Evolutionary conservation across 2,797 vertebrate genomes (phyloP).

Genomic region (Kryptolebias ocellatus): DNA sequence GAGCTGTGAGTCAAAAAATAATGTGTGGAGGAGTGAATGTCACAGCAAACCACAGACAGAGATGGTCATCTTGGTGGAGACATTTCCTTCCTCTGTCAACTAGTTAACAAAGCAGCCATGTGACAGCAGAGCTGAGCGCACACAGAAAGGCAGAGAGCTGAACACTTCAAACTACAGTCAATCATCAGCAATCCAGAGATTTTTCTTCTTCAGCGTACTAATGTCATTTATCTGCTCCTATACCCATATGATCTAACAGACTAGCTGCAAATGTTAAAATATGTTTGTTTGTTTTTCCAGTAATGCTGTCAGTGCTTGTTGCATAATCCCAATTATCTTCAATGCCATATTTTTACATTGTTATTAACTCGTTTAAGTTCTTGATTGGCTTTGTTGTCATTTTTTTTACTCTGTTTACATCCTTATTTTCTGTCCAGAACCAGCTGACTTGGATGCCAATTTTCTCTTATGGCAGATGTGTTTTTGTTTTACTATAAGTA

Average conservation of each 20-base stretch:
- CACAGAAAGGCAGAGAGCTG: not conserved
- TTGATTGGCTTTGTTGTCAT: conserved; percentile 9
- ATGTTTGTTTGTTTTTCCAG: too few species aligned
- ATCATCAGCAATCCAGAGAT: conserved; percentile 1
- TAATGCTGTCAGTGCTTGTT: too few species aligned
- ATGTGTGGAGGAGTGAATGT: conserved; percentile 30
- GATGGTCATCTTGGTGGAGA: conserved; percentile 74
- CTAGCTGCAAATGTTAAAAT: too few species aligned
- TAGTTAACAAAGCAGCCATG: conserved; percentile 42
- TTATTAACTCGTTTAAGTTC: not conserved
- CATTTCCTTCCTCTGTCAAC: conserved; percentile 71
- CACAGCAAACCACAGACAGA: conserved; percentile 39
- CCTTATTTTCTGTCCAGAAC: not conserved
- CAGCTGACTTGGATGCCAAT: not conserved
- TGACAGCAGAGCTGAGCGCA: conserved; percentile 14
- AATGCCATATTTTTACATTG: conserved; percentile 7
- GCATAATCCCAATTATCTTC: not conserved
- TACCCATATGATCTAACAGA: conserved; percentile 2
- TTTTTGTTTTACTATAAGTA: too few species aligned
- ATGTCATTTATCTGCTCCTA: not conserved
- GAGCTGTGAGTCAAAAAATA: conserved; percentile 7
- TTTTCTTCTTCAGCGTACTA: not conserved
- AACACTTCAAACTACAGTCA: conserved; percentile 10
- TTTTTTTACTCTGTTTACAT: conserved; percentile 15
- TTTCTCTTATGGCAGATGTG: too few species aligned